These are phyloP conservation scores for Helicoverpa assulta DNA, from an alignment of 2,888 invertebrate genomes.

Conservation along the genomic window DNA sequence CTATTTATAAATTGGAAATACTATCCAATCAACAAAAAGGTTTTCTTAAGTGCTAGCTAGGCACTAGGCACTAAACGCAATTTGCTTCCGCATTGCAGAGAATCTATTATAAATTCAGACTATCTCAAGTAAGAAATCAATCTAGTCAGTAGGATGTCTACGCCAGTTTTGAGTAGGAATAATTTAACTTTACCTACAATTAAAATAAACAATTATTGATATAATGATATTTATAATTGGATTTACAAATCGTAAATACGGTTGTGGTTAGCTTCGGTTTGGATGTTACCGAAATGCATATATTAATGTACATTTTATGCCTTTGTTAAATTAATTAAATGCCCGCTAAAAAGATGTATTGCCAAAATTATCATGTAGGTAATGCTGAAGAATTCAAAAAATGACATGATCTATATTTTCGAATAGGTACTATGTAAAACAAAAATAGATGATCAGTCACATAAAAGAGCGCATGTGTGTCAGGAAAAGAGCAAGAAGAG, in stretches of 20 bases:
- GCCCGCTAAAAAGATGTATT: too few species aligned
- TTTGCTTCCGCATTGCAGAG: conserved; percentile 20
- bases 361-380: too few species aligned
- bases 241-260: background rate
- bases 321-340: too few species aligned
- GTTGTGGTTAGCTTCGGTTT: background rate
- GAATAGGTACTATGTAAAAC: too few species aligned
- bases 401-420: too few species aligned
- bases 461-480: too few species aligned
- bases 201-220: background rate
- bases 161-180: conserved; percentile 1
- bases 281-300: background rate
- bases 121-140: conserved; percentile 12
- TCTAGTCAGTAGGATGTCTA: conserved; percentile 5
- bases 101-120: background rate
- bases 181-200: background rate
- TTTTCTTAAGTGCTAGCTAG: conserved; percentile 33
- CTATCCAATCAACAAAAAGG: conserved; percentile 9
- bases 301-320: background rate
- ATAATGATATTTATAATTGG: background rate
- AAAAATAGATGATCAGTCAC: too few species aligned
- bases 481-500: too few species aligned
- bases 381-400: too few species aligned
- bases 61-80: conserved; percentile 10
- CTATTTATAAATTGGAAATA: conserved; percentile 23